Conservation (phyloP, 2,113 vertebrate species). For the Pristiophorus japonicus region DNA sequence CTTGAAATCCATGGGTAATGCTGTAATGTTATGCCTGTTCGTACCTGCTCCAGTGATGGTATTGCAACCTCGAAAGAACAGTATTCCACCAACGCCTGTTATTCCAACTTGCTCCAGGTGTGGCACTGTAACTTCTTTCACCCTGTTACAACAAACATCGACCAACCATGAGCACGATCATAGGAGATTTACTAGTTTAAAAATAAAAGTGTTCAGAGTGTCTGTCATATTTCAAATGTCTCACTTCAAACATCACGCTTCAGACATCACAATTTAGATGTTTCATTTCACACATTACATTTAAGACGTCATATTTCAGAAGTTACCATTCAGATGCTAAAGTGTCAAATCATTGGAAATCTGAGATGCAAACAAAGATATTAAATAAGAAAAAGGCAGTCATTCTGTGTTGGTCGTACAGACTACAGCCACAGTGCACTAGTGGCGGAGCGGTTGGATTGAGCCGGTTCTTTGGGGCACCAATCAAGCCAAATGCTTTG, state of each 20-base stretch:
- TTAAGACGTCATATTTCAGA: not conserved
- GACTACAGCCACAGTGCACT: too few relatives aligned
- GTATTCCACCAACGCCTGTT: not conserved
- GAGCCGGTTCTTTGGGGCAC: not conserved
- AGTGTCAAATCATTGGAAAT: not conserved
- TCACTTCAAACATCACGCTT: not conserved
- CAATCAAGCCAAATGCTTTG: not conserved
- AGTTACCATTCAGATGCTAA: not conserved
- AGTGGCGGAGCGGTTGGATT: too few relatives aligned
- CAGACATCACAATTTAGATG: not conserved
- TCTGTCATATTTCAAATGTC: not conserved
- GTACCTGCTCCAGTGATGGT: not conserved
- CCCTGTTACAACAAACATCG: not conserved
- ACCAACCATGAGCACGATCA: not conserved
- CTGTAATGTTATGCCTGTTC: not conserved
- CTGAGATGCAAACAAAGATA: not conserved
- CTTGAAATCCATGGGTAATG: not conserved
- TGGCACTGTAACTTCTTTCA: not conserved
- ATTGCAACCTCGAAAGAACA: not conserved
- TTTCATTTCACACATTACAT: not conserved
- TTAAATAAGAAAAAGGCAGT: not conserved
- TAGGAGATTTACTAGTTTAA: not conserved
- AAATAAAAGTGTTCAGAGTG: not conserved
- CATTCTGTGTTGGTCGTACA: not conserved
- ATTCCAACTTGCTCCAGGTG: not conserved